phyloP scores from a whole-genome alignment of 2,113 vertebrate species.

The Sturnus vulgaris region DNA sequence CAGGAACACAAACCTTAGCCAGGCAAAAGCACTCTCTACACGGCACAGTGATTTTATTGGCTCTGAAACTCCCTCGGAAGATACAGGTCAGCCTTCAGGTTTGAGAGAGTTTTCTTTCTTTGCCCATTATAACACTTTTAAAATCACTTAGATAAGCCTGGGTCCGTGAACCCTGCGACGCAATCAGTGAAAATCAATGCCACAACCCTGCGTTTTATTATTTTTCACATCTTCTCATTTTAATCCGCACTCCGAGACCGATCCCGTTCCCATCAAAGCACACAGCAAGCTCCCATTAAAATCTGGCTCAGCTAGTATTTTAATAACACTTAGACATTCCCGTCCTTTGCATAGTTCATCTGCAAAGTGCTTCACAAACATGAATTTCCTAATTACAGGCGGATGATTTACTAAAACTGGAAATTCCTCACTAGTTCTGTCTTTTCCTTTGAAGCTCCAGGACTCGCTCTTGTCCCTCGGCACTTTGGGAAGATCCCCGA shows the following conservation, averaged over 20 bases:
- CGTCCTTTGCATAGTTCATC: constrained; percentile 48
- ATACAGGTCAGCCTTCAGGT: not conserved
- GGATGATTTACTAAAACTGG: constrained; percentile 48
- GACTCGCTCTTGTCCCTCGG: not conserved
- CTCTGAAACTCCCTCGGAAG: not conserved
- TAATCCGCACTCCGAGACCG: not conserved
- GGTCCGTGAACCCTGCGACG: not conserved
- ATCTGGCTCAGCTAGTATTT: constrained; percentile 56
- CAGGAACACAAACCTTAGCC: not conserved
- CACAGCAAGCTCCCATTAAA: constrained; percentile 37
- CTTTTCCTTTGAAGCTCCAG: constrained; percentile 46
- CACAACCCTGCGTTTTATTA: not conserved
- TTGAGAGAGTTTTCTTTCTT: not conserved
- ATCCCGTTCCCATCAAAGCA: constrained; percentile 38
- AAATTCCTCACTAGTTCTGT: constrained; percentile 29
- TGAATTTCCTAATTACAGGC: constrained; percentile 52
- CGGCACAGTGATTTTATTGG: rapidly evolving
- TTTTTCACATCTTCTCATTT: not conserved
- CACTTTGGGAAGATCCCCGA: not conserved
- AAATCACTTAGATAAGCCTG: not conserved
- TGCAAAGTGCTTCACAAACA: constrained; percentile 30
- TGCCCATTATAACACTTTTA: not conserved
- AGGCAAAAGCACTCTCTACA: not conserved
- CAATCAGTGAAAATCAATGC: not conserved
- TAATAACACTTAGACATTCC: constrained; percentile 51